Evolutionary conservation across 1,140 invertebrate species (phyloP), one percentile per base, ranked within the genome.

Genomic region (Drosophila teissieri): DNA sequence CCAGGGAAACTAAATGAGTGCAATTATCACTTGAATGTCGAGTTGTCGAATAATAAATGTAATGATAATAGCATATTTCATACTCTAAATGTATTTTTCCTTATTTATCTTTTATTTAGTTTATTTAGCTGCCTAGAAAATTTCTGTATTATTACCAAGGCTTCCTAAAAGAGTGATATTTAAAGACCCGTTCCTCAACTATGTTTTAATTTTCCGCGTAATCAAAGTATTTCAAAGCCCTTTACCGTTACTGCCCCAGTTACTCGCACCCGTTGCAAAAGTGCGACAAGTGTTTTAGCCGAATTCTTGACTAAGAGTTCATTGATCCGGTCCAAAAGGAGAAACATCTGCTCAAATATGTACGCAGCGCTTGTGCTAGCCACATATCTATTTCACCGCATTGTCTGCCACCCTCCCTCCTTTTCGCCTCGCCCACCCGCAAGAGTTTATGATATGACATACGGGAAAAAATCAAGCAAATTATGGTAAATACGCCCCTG

Each of bases 291-390:
- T 68, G 64, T 44, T 19, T 52, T 42, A 70, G 51, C n/a, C 27
- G 24, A 56, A 39, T 57, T 65, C 57, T 36, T 19, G 27, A 27
- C 44, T 69, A 39, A 40, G 51, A 64, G 80, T 84, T 84, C 81
- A 84, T 48, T 80, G 81, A 84, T 84, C 80, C 37, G 40, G 44
- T 56, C 42, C 31, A 39, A 65, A 68, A 45, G 17, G 17, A 37
- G 72, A 61, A 68, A 84, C 80, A 84, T 80, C 80, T 84, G 80
- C 80, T 79, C 80, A 84, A 84, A 84, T 77, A 79, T 79, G 22
- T 53, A 22, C 36, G 10, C 65, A 65, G 22, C 31, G 11, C 24
- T 55, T 46, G 51, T 37, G 67, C 36, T 68, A 64, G 49, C 11
- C 58, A 27, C 72, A 48, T 84, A 55, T 84, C 72, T 84, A 73